Base-by-base conservation (phyloP, 2,113 vertebrate genomes). In the Leucoraja erinaceus region DNA sequence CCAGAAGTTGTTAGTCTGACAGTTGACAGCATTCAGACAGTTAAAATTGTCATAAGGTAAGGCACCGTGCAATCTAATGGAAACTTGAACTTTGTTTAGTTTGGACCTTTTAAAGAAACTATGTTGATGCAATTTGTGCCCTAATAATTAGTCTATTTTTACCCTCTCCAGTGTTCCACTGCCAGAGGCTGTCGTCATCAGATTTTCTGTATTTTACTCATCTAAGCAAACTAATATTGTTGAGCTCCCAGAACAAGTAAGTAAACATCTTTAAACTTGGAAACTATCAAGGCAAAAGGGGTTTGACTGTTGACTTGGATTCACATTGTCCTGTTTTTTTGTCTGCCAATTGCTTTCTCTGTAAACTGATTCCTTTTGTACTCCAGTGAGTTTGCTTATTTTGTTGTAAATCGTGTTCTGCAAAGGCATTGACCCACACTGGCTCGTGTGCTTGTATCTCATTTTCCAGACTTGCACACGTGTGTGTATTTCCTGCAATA, bases 1-100 rank as follows among this genome's bases (percentile, higher is more conserved):
- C 98, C 97, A 93, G 94, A 94, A 7, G 93, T 94, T 7, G 95
- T 99, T 93, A 95, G 94, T 2, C 93, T 99, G 74, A 95, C 97
- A 94, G 95, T 96, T 79, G 94, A 95, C 93, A 96, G 95, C 16
- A 94, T 94, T 54, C 92, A 93, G 93, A 97, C 96, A 0, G 3
- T 98, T 94, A 96, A 93, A 1, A 16, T 99, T n/a, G 93, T 94
- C 20, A 94, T 97, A 75, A 96, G 96, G 98, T 99, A 95, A 96
- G 94, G 78, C 10, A 28, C 61, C 25, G 9, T 20, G 28, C 3
- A 56, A 12, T 54, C 22, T 47, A 25, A 38, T 14, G 6, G 47
- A 47, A 70, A 25, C 75, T 54, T 70, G 5, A n/a, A 68, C 70
- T 72, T 72, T 14, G 14, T 72, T 72, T 22, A 20, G 70, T 5